These are phyloP conservation scores for Embidobia sp. DNA, from an alignment of 2,888 invertebrate genomes.

Conservation along the genomic window DNA sequence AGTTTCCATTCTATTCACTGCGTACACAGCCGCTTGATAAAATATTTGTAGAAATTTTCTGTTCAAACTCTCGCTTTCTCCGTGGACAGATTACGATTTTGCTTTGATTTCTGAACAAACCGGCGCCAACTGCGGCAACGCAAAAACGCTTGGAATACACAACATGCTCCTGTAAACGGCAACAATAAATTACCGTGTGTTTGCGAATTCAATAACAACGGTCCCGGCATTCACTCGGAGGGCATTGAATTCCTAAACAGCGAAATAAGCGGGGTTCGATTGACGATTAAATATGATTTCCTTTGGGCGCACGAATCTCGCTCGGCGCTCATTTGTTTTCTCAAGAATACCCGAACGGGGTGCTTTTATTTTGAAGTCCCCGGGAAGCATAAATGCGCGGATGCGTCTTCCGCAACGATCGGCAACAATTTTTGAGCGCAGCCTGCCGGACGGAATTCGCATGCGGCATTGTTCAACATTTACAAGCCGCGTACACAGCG, in stretches of 20 bases:
- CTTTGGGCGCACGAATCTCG: conserved; percentile 9
- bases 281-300: conserved; percentile 35
- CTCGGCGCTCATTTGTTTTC: conserved; percentile 35
- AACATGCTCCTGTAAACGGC: background rate
- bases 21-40: conserved; percentile 32
- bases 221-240: no score
- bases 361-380: conserved; percentile 17
- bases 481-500: conserved; percentile 11
- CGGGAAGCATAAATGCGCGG: conserved; percentile 15
- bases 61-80: conserved; percentile 19
- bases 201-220: conserved; percentile 12
- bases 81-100: conserved; percentile 22
- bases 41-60: conserved; percentile 47
- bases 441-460: conserved; percentile 14
- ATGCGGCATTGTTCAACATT: conserved; percentile 13
- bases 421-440: conserved; percentile 36
- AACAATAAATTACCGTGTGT: conserved; percentile 12
- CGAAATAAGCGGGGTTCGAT: no score
- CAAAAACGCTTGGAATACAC: no score
- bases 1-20: conserved; percentile 29
- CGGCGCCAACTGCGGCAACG: background rate
- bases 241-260: no score
- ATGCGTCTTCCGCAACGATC: conserved; percentile 24
- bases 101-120: conserved; percentile 32
- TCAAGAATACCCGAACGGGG: conserved; percentile 6